phyloP scores from a whole-genome alignment of 2,797 vertebrate species.

The Orestias chungarensis region DNA sequence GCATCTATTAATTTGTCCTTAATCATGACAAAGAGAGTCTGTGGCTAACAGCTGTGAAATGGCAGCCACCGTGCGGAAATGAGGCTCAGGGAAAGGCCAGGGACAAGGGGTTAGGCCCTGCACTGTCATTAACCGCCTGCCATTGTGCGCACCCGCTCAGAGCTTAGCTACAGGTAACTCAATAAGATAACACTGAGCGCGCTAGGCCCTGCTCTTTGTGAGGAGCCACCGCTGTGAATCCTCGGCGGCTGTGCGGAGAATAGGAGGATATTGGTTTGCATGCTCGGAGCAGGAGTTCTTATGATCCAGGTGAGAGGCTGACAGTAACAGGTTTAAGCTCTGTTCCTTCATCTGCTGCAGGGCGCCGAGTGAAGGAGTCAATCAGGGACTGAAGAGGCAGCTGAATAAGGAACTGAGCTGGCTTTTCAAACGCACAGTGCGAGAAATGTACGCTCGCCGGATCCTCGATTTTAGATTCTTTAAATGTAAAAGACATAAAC shows the following conservation, averaged over 20 bases:
- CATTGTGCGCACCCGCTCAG: constrained; percentile 76
- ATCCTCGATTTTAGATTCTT: constrained; percentile 38
- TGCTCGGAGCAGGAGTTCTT: constrained; percentile 71
- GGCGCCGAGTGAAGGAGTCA: constrained; percentile 64
- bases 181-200: constrained; percentile 74
- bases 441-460: constrained; percentile 45
- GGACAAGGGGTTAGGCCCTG: constrained; percentile 76
- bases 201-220: constrained; percentile 74
- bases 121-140: constrained; percentile 78
- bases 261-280: constrained; percentile 79
- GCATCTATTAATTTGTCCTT: constrained; percentile 82
- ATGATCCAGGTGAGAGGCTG: constrained; percentile 85
- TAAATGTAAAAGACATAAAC: constrained; percentile 33
- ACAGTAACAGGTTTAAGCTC: constrained; percentile 84
- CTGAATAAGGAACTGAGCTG: constrained; percentile 57
- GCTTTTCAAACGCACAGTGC: constrained; percentile 53
- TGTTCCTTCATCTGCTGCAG: constrained; percentile 74
- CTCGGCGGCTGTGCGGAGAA: constrained; percentile 67
- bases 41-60: constrained; percentile 86
- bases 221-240: constrained; percentile 66
- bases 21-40: constrained; percentile 84
- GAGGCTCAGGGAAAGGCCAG: constrained; percentile 76
- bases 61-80: constrained; percentile 83
- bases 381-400: constrained; percentile 61
- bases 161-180: constrained; percentile 84